Base-by-base conservation (phyloP, 2,797 vertebrate genomes). In the Enteromius viviparus region DNA sequence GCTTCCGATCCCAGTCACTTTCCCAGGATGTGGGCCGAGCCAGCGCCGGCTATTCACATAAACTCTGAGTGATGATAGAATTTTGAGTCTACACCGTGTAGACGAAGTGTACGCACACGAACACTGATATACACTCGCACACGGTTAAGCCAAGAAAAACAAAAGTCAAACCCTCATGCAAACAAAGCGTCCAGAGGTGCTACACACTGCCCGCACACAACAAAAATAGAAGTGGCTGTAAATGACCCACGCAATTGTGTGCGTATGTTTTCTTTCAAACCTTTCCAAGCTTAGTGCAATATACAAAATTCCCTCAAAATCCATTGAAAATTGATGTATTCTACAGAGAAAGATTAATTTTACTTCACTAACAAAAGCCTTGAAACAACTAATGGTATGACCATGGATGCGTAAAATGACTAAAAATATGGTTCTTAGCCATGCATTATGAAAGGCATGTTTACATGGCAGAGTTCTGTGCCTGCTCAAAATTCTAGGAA, bases 41-140 rank as follows among this genome's bases (percentile, higher is more conserved):
- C 79, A 77, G 70, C 68, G 60, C 77, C 68, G 82, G 83, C 82
- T 84, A 85, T 86, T 87, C 58, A 89, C 87, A 89, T 86, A 90
- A 85, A 88, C 89, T 70, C 70, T 81, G 69, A 88, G 81, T 82
- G 79, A 86, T 85, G 88, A 88, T 84, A 77, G 83, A 85, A 72
- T 40, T 40, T 37, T 77, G n/a, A 72, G 82, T 83, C 75, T 60
- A 55, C 68, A 79, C 81, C 71, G 32, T 69, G 78, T 66, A 83
- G 34, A 86, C 3, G 23, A 62, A 72, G 78, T 68, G 51, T 21
- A 74, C 34, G n/a, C 42, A 74, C 82, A 84, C 32, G 5, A 53
- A 69, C 53, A 7, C 69, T 4, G 66, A 70, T 32, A 82, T 45
- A 76, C 55, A 47, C 51, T 77, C 72, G 42, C 45, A 37, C 47